Base-by-base conservation (phyloP, 2,888 invertebrate genomes). In the Erannis defoliaria region DNA sequence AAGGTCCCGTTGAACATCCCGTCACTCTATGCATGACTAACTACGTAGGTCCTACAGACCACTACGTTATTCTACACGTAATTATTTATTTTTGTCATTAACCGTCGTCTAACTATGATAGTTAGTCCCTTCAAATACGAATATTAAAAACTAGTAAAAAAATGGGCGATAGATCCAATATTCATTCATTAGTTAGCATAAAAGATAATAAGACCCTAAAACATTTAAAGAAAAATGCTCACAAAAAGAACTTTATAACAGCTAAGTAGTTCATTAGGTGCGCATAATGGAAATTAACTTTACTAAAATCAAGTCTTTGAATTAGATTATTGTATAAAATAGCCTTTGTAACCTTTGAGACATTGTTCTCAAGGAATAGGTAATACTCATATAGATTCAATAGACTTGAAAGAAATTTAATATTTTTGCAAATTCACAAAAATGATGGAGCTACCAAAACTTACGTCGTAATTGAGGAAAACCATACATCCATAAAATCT, bases 191-290 rank as follows among this genome's bases (percentile, higher is more conserved):
- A 9, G 9, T 9, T 23, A 14, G 19, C 19, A 35, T 29, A 38
- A 51, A 40, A 51, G n/a, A 37, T n/a, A 40, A 10, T 40, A 40
- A 31, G 40, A 19, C n/a, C 50, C 18, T 33, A n/a, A 38, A 51
- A 51, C 29, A 18, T 51, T 40, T 51, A 40, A 40, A 40, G 18
- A 26, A 38, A 40, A 31, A 51, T 6, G 19, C 0, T n/a, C 51
- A 51, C 18, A 40, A 14, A 51, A 40, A 40, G 51, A 51, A 18
- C 29, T 51, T 51, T n/a, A 51, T 55, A 37, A 45, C 18, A n/a
- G 23, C 26, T 37, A 55, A 55, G 45, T 43, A 55, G 55, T 45
- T 55, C 55, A 46, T 55, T 55, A 55, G 46, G 26, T 35, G 55
- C 46, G 19, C 46, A 55, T 45, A 49, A 56, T 56, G 38, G 19